Percentiles rank a stretch among this genome's conserved stretches.
These are phyloP conservation scores for Panopea generosa DNA, from an alignment of 2,888 invertebrate species.

Conservation along the genomic window DNA sequence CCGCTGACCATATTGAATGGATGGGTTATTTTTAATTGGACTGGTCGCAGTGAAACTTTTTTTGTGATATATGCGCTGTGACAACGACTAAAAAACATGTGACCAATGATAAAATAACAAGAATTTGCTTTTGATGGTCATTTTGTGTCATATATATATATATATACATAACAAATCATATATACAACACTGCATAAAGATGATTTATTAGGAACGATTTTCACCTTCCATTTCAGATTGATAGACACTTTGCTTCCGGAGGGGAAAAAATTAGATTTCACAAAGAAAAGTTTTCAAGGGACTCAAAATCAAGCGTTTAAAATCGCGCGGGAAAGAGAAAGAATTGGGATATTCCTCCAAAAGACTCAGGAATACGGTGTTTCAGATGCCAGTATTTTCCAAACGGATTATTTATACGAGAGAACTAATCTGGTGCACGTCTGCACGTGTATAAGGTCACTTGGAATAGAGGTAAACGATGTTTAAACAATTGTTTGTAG, in stretches of 20 bases:
- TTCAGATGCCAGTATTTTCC: constrained; percentile 70
- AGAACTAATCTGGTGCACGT: constrained; percentile 77
- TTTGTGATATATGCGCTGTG: too few species aligned
- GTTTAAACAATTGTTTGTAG: too few species aligned
- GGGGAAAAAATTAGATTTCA: constrained; percentile 67
- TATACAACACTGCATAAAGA: too few species aligned
- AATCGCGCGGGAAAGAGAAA: constrained; percentile 72
- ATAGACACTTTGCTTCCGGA: constrained; percentile 66
- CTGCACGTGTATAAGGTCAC: constrained; percentile 73
- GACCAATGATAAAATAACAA: too few species aligned
- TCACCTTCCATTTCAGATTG: constrained; percentile 72
- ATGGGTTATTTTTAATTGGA: too few species aligned
- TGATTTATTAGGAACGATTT: too few species aligned
- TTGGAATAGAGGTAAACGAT: constrained; percentile 80
- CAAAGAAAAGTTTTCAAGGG: constrained; percentile 64
- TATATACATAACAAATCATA: too few species aligned
- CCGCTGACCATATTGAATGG: too few species aligned
- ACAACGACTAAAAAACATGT: too few species aligned
- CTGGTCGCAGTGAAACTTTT: too few species aligned
- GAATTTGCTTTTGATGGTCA: too few species aligned
- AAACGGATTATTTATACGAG: constrained; percentile 79
- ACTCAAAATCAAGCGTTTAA: constrained; percentile 68
- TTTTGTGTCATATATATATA: too few species aligned
- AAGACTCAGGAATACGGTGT: constrained; percentile 75
- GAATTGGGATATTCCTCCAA: constrained; percentile 70